These are phyloP conservation scores for human DNA, from an alignment of 2,113 vertebrate genomes.

Conservation along the genomic window GRCh38 chr2:111788001-111788500, in stretches of 20 bases:
- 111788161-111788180: not conserved
- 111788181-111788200: not conserved
- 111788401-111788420: fast-evolving
- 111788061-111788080: not conserved
- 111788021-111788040: not conserved
- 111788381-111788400: not conserved
- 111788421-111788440: not conserved
- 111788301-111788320: constrained; percentile 96
- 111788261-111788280: constrained; percentile 98
- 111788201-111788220: not conserved
- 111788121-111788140: not conserved
- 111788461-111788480: not conserved
- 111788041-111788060: not conserved
- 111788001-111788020: not conserved
- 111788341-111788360: not conserved
- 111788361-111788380: not conserved
- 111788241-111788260: constrained; percentile 97
- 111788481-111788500: not conserved
- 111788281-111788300: constrained; percentile 96
- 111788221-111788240: constrained; percentile 91
- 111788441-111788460: not conserved
- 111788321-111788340: constrained; percentile 77
- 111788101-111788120: not conserved
- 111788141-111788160: not conserved
- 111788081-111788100: not conserved